Evolutionary conservation across 1,140 invertebrate species (phyloP).

Genomic region (Caenorhabditis latens): DNA sequence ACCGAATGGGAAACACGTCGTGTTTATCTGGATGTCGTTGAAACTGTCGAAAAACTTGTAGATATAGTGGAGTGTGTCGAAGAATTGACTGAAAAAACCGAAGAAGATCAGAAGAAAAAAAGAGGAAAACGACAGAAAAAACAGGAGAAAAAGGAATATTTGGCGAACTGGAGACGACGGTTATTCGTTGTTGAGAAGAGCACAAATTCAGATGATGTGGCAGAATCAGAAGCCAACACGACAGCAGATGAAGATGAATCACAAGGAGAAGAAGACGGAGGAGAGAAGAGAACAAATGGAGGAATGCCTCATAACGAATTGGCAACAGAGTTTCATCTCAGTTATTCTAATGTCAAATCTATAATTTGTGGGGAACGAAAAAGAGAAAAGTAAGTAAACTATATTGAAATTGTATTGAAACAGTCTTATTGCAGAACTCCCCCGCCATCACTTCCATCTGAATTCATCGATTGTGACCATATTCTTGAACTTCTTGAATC

Average conservation of each 20-base stretch:
- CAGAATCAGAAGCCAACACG: not conserved
- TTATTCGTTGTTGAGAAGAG: not conserved
- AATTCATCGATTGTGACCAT: conserved; percentile 6
- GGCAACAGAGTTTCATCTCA: not conserved
- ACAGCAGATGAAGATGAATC: conserved; percentile 24
- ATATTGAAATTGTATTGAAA: not conserved
- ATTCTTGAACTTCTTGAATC: conserved; percentile 7
- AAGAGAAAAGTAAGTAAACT: not conserved
- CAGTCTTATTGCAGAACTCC: conserved; percentile 24
- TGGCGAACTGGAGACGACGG: conserved; percentile 16
- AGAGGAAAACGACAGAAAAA: conserved; percentile 4
- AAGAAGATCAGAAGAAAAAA: not conserved
- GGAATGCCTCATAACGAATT: not conserved
- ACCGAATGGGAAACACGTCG: conserved; percentile 20
- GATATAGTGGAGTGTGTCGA: conserved; percentile 32
- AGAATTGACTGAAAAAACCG: not conserved
- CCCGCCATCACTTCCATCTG: not conserved
- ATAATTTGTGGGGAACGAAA: not conserved
- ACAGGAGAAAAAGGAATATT: conserved; percentile 45
- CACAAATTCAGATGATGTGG: not conserved
- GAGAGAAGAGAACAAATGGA: not conserved
- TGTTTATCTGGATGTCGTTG: conserved; percentile 1
- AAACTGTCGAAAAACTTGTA: not conserved
- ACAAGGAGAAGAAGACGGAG: not conserved
- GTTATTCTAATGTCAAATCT: not conserved